phyloP scores from a whole-genome alignment of 2,797 vertebrate species.

The Micrastur ruficollis region DNA sequence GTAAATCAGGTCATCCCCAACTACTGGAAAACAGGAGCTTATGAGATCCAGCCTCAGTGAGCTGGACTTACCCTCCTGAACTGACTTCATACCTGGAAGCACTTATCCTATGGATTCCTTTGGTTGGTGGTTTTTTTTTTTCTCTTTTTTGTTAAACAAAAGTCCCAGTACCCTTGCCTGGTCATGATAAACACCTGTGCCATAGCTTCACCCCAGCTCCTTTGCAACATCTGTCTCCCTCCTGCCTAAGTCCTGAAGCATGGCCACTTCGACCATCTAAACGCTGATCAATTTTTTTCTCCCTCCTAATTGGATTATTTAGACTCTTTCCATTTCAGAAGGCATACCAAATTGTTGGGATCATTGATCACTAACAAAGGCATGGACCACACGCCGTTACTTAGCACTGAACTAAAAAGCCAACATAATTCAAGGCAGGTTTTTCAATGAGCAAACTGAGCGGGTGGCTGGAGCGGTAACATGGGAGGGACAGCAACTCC shows the following conservation, averaged over 20 bases:
- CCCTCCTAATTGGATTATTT: neutral
- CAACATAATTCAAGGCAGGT: neutral
- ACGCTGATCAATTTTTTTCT: neutral
- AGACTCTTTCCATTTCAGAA: neutral
- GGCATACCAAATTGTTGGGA: neutral
- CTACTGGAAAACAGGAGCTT: neutral
- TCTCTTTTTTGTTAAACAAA: neutral
- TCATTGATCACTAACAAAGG: neutral
- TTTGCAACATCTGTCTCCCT: neutral
- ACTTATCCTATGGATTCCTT: neutral
- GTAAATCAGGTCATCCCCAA: neutral
- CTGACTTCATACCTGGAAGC: neutral
- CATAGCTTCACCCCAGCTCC: neutral
- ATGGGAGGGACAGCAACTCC: neutral
- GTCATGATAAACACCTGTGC: neutral
- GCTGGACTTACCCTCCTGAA: neutral
- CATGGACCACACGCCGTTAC: neutral
- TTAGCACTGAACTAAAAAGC: neutral
- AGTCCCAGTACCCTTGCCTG: neutral
- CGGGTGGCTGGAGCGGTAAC: neutral
- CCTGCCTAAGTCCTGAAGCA: neutral
- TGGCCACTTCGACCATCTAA: neutral
- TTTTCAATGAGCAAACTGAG: neutral
- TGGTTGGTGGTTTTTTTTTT: rapidly evolving
- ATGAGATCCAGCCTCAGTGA: neutral